A percentile compares a stretch with the other conserved stretches of the same genome.
Conservation (phyloP, 2,888 invertebrate genomes). For the Spodoptera exigua region DNA sequence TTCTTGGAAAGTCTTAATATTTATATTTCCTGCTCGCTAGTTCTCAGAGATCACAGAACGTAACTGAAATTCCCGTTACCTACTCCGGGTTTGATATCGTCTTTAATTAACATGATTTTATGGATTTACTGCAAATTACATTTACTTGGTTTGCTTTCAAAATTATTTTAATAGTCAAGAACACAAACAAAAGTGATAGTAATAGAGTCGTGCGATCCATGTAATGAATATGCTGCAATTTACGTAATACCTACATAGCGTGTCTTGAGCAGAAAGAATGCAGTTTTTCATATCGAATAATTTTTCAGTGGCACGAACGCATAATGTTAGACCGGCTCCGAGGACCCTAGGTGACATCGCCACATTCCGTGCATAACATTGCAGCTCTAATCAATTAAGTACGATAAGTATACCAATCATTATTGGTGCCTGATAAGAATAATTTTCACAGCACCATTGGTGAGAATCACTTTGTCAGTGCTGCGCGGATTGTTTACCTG, state of each 20-base stretch:
- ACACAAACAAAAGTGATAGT: conserved; percentile 9
- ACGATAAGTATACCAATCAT: conserved; percentile 71
- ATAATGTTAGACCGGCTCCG: conserved; percentile 16
- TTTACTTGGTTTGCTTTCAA: too few relatives aligned
- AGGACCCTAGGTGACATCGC: conserved; percentile 40
- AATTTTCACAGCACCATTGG: conserved; percentile 65
- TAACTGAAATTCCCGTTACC: too few relatives aligned
- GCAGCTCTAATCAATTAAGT: conserved; percentile 67
- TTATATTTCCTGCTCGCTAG: too few relatives aligned
- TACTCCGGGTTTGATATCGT: too few relatives aligned
- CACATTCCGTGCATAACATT: conserved; percentile 63
- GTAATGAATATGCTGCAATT: conserved; percentile 33
- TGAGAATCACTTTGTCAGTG: conserved; percentile 71
- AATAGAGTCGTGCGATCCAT: conserved; percentile 9
- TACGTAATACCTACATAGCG: conserved; percentile 55
- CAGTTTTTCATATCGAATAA: conserved; percentile 53
- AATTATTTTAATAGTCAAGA: too few relatives aligned
- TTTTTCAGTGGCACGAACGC: conserved; percentile 40
- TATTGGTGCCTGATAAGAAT: conserved; percentile 75
- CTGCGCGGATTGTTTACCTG: conserved; percentile 62
- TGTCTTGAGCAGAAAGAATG: conserved; percentile 61
- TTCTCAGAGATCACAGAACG: too few relatives aligned
- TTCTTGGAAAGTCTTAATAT: too few relatives aligned
- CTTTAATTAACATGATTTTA: too few relatives aligned
- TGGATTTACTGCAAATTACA: too few relatives aligned